These are phyloP conservation scores for Ceraclea dissimilis DNA, from an alignment of 2,888 invertebrate species.

Conservation along the genomic window DNA sequence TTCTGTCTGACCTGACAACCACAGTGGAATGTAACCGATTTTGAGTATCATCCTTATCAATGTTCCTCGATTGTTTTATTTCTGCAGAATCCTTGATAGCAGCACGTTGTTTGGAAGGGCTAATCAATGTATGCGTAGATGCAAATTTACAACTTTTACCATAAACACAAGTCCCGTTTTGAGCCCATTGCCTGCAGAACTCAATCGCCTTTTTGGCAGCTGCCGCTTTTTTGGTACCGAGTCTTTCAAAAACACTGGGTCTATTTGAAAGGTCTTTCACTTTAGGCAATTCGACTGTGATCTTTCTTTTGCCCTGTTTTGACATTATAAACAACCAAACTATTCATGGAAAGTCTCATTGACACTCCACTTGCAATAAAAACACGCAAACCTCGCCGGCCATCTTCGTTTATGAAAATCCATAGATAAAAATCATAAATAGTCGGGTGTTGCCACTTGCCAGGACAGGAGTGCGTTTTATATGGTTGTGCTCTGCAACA, in stretches of 20 bases:
- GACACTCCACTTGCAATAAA: slow-evolving; percentile 19
- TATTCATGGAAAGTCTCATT: slow-evolving; percentile 24
- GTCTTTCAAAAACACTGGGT: slow-evolving; percentile 76
- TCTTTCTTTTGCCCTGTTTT: slow-evolving; percentile 52
- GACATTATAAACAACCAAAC: slow-evolving; percentile 23
- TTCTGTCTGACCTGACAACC: slow-evolving; percentile 48
- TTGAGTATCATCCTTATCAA: slow-evolving; percentile 52
- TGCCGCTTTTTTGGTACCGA: slow-evolving; percentile 65
- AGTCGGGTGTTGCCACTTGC: slow-evolving; percentile 9
- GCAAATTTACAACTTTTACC: slow-evolving; percentile 74
- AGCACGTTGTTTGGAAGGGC: slow-evolving; percentile 65
- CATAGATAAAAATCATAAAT: not conserved
- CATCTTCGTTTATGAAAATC: slow-evolving; percentile 17
- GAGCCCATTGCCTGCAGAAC: slow-evolving; percentile 70
- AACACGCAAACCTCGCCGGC: slow-evolving; percentile 15
- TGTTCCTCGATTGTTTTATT: slow-evolving; percentile 25
- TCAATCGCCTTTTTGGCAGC: slow-evolving; percentile 41
- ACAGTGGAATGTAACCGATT: slow-evolving; percentile 57
- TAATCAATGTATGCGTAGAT: slow-evolving; percentile 63
- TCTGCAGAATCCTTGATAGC: slow-evolving; percentile 52
- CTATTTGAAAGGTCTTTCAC: slow-evolving; percentile 55
- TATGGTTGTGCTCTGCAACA: no score
- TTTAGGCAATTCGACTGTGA: slow-evolving; percentile 67
- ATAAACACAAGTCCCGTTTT: slow-evolving; percentile 70
- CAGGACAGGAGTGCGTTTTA: no score